Base-by-base conservation (phyloP, 1,140 invertebrate genomes). In the Heliconius hewitsoni region DNA sequence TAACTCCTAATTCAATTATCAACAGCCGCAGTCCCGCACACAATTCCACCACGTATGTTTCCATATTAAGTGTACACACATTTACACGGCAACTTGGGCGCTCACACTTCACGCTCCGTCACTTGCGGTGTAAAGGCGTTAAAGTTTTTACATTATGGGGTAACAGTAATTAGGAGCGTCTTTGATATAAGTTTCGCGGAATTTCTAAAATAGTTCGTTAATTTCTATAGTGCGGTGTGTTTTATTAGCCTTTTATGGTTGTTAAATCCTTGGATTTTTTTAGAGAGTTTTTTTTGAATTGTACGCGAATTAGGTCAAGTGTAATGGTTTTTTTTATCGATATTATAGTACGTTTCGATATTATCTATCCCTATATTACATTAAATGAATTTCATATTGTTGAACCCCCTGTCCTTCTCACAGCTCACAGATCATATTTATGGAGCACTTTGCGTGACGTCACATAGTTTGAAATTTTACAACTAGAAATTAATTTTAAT, bases 81-180 rank as follows among this genome's bases (percentile, higher is more conserved):
- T 87, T 92, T 89, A 87, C 87, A 92, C 90, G 90, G 85, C 82
- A 88, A 87, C 90, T 91, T 92, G 83, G 87, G 86, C 83, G 82
- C 84, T 86, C 86, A 89, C 89, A 89, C 85, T 86, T 88, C 86
- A 86, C 87, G 86, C 87, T 83, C 79, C 85, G 85, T 85, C 89
- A 87, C 89, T 85, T 85, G 78, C 86, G 84, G 84, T 85, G 85
- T 87, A 88, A 86, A 86, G 84, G 83, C 83, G 80, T 89, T 88
- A 89, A 91, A 91, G 89, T 92, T 92, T 91, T 88, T 89, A 72
- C 91, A 92, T 92, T 91, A 92, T 81, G 81, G 66, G 77, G 76
- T 82, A 81, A 76, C 77, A 88, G 85, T 87, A 87, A 89, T 91
- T 91, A 90, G 81, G 72, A 79, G 46, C 81, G 70, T 89, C 84